A percentile compares a stretch with the other conserved stretches of the same genome.
Conservation (phyloP, 1,140 invertebrate species). For the Bombus breviceps region DNA sequence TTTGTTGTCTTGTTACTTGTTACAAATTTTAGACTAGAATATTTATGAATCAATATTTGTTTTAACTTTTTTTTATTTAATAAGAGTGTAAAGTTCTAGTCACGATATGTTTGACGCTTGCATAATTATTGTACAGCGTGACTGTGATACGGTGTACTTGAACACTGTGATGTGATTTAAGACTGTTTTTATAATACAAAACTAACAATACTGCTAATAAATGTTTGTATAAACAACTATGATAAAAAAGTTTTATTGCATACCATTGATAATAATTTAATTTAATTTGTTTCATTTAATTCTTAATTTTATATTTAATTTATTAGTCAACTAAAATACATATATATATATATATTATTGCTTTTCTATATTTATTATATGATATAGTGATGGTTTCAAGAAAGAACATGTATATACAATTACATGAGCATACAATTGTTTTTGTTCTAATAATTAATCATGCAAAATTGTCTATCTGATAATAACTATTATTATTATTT, state of each 20-base stretch:
- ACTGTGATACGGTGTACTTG: slow-evolving; percentile 19
- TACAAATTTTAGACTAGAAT: not conserved
- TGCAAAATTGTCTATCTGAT: not conserved
- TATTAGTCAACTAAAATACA: not conserved
- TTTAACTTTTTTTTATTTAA: slow-evolving; percentile 9
- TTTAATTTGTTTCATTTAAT: not conserved
- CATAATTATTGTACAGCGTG: slow-evolving; percentile 9
- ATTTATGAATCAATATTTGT: slow-evolving; percentile 8
- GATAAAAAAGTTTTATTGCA: slow-evolving; percentile 2
- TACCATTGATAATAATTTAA: not conserved
- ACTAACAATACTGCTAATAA: slow-evolving; percentile 2
- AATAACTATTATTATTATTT: not conserved
- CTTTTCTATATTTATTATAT: slow-evolving; percentile 1
- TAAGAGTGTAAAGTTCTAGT: not conserved
- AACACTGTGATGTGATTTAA: not conserved
- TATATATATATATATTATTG: not conserved
- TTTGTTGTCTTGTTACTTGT: not conserved
- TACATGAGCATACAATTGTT: not conserved
- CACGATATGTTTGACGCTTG: slow-evolving; percentile 1
- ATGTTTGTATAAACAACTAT: slow-evolving; percentile 24
- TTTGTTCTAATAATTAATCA: not conserved
- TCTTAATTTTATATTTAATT: not conserved
- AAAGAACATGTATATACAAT: not conserved
- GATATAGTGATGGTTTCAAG: not conserved
- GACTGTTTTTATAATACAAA: not conserved